phyloP scores from a whole-genome alignment of 2,888 invertebrate species.

The Drosophila tripunctata region DNA sequence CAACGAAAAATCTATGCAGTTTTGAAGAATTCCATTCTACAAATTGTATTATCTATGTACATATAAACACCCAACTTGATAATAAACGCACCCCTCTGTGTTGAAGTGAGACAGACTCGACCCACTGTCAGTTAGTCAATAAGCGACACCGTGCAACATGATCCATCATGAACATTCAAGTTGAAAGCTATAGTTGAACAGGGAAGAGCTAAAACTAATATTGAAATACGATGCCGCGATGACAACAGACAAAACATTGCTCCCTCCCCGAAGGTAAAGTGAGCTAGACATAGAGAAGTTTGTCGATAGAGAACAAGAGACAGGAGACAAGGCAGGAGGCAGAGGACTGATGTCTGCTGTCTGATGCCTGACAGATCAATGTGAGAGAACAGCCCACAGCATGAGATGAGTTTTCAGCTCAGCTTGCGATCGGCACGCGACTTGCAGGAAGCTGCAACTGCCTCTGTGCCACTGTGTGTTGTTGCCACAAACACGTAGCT shows the following conservation, averaged over 20 bases:
- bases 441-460: conserved; percentile 47
- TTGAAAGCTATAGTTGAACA: conserved; percentile 68
- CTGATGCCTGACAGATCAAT: conserved; percentile 41
- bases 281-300: background rate
- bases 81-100: conserved; percentile 25
- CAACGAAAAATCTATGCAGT: too few relatives aligned
- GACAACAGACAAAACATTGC: conserved; percentile 61
- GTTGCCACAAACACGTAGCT: conserved; percentile 20
- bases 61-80: too few relatives aligned
- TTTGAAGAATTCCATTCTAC: too few relatives aligned
- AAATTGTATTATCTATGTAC: too few relatives aligned
- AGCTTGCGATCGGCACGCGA: conserved; percentile 77
- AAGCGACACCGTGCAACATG: conserved; percentile 69
- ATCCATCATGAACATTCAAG: conserved; percentile 66
- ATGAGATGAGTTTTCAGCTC: conserved; percentile 60
- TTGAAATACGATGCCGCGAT: conserved; percentile 73
- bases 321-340: conserved; percentile 16
- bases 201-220: conserved; percentile 60
- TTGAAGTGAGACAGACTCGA: conserved; percentile 7
- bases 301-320: conserved; percentile 3
- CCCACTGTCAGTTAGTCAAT: conserved; percentile 65
- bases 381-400: conserved; percentile 58
- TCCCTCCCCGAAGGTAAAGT: conserved; percentile 9
- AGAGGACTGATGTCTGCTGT: conserved; percentile 17
- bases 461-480: background rate